A percentile compares a stretch with the other conserved stretches of the same genome.
These are phyloP conservation scores for Polyommatus iphigenia DNA, from an alignment of 2,888 invertebrate species.

Conservation along the genomic window DNA sequence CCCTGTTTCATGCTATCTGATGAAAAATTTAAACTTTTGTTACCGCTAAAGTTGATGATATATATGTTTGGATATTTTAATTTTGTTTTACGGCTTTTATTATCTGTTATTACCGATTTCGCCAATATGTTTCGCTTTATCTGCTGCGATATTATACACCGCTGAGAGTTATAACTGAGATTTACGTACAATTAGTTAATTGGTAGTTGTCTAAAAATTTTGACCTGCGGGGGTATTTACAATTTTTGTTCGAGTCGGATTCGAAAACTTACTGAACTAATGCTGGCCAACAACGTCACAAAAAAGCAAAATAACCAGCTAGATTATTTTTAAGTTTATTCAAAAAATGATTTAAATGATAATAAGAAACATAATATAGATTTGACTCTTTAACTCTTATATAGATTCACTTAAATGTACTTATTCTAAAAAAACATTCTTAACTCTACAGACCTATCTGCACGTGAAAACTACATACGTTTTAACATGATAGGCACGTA, in stretches of 20 bases:
- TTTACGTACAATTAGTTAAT: background rate
- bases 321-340: no score
- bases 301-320: no score
- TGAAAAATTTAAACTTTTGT: slow-evolving; percentile 24
- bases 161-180: background rate
- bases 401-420: no score
- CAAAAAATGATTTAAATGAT: no score
- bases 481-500: background rate
- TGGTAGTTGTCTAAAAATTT: background rate
- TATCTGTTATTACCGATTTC: slow-evolving; percentile 2
- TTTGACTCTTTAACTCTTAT: no score
- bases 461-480: no score
- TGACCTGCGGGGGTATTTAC: no score
- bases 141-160: background rate
- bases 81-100: slow-evolving; percentile 20
- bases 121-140: background rate
- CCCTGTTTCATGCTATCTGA: slow-evolving; percentile 20
- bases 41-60: slow-evolving; percentile 2
- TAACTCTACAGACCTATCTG: background rate
- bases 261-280: no score
- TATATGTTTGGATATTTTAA: slow-evolving; percentile 20
- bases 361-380: no score
- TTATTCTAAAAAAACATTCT: no score
- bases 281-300: no score
- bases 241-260: no score